phyloP scores from a whole-genome alignment of 2,113 vertebrate species.

The Ophiodon elongatus region DNA sequence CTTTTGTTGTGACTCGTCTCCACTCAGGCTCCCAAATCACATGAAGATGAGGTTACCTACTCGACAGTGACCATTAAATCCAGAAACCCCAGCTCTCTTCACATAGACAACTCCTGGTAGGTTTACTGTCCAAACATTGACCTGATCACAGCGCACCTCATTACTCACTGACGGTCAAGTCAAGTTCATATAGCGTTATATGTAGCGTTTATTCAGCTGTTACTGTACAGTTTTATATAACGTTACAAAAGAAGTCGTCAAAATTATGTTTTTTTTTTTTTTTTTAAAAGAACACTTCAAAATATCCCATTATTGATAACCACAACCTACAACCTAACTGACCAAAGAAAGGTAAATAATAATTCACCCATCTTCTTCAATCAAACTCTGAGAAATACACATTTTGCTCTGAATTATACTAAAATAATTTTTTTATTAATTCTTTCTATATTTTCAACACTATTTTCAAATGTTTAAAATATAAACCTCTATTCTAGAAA shows the following conservation, averaged over 20 bases:
- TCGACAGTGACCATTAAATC: conserved; percentile 55
- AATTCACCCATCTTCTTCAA: too few species aligned
- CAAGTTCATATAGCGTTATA: background rate
- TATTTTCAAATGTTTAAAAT: too few species aligned
- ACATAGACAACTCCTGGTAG: conserved; percentile 30
- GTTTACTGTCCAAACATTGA: conserved; percentile 2
- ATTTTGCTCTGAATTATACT: too few species aligned
- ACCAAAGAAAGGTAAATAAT: background rate
- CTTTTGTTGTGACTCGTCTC: background rate
- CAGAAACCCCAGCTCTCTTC: background rate
- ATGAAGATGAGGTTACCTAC: conserved; percentile 58
- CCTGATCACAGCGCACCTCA: background rate
- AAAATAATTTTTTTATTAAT: too few species aligned
- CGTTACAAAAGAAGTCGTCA: background rate
- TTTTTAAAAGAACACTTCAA: too few species aligned
- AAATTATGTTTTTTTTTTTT: too few species aligned
- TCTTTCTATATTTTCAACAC: too few species aligned
- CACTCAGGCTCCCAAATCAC: conserved; percentile 11
- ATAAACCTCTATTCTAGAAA: too few species aligned
- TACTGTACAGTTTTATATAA: background rate
- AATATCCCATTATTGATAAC: background rate
- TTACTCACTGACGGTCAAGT: background rate
- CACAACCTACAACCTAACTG: too few species aligned
- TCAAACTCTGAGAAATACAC: too few species aligned
- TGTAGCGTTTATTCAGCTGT: background rate